Base-by-base conservation (phyloP, 2,888 invertebrate genomes). In the Pycnomerus fuliginosus region DNA sequence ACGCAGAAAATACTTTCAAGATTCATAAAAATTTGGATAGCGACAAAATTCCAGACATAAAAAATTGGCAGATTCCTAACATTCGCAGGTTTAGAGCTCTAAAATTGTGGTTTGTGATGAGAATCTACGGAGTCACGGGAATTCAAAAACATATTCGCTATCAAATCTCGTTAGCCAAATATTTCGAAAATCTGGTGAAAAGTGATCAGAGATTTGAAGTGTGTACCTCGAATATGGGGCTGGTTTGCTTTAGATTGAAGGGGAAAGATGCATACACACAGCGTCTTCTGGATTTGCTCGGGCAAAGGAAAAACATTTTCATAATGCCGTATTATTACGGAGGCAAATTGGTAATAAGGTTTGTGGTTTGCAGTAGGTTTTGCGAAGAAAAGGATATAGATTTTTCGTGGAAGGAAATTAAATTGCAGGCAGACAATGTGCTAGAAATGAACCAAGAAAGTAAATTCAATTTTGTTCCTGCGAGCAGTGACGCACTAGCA, bases 21-120 rank as follows among this genome's bases (percentile, higher is more conserved):
- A 93, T n/a, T n/a, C n/a, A n/a, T n/a, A n/a, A n/a, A n/a, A n/a
- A n/a, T n/a, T n/a, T n/a, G n/a, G n/a, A n/a, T n/a, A n/a, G n/a
- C n/a, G n/a, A n/a, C n/a, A n/a, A n/a, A n/a, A n/a, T n/a, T n/a
- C n/a, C n/a, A n/a, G n/a, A n/a, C n/a, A n/a, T n/a, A n/a, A n/a
- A n/a, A n/a, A n/a, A 93, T 62, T 92, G 90, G 91, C 90, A 91
- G 70, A 87, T 92, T 64, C 82, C 91, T 2, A 74, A 96, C 13
- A 95, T 95, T 0, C 78, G 96, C 28, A 77, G 94, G 53, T 95
- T 96, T 69, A 82, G 95, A 31, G 83, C 96, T 0, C 72, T 96
- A 14, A 97, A 96, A 70, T 74, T 96, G 8, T 96, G 96, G 96
- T 90, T 93, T 50, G 91, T 92, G 0, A 74, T 96, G 55, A 79